phyloP scores from a whole-genome alignment of 2,888 invertebrate genomes.

The Ectemnius continuus region DNA sequence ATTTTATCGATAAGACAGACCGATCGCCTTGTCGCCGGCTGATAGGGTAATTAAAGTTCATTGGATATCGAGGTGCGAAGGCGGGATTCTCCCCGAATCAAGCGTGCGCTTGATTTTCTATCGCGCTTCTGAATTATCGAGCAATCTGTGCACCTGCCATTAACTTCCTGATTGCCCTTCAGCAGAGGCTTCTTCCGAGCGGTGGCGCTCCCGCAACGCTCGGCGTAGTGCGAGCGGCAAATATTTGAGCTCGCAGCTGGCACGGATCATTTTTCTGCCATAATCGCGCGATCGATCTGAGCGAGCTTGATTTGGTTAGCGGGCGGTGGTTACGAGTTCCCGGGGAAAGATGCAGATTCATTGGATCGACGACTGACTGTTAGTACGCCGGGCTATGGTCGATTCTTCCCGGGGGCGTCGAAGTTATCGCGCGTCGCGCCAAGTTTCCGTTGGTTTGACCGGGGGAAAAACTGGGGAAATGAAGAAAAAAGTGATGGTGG shows the following conservation, averaged over 20 bases:
- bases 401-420: conserved; percentile 35
- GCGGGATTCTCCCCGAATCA: not conserved
- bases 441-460: conserved; percentile 38
- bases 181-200: too few relatives aligned
- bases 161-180: too few relatives aligned
- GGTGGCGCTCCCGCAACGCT: too few relatives aligned
- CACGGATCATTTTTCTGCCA: too few relatives aligned
- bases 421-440: conserved; percentile 49
- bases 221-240: too few relatives aligned
- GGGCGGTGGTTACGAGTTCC: not conserved
- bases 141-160: not conserved
- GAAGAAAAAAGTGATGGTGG: conserved; percentile 40
- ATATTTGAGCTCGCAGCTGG: too few relatives aligned
- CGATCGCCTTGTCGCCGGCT: too few relatives aligned
- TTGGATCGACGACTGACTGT: conserved; percentile 19
- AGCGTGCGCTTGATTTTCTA: not conserved
- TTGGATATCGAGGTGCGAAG: not conserved
- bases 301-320: not conserved
- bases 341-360: conserved; percentile 10
- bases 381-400: conserved; percentile 36
- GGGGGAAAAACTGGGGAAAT: conserved; percentile 8
- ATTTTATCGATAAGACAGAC: too few relatives aligned
- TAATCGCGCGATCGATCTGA: too few relatives aligned
- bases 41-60: too few relatives aligned
- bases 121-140: conserved; percentile 1